These are phyloP conservation scores for Drosophila nr. fundita DNA, from an alignment of 2,888 invertebrate genomes.

Conservation along the genomic window DNA sequence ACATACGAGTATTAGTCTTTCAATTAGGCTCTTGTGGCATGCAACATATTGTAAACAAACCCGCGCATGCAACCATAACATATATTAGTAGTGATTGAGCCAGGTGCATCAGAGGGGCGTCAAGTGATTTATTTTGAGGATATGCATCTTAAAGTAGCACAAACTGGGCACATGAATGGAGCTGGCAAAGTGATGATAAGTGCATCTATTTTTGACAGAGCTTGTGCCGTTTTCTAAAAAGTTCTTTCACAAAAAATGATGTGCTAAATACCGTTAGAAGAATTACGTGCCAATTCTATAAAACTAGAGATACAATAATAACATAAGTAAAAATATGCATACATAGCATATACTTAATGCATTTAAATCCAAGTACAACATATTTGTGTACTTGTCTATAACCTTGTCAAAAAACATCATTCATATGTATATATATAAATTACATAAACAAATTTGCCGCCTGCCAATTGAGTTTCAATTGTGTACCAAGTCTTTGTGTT, in stretches of 20 bases:
- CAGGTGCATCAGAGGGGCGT: conserved; percentile 28
- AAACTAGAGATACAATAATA: background rate
- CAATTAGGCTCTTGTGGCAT: conserved; percentile 38
- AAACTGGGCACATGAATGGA: conserved; percentile 43
- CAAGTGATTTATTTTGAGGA: conserved; percentile 34
- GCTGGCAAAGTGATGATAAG: conserved; percentile 14
- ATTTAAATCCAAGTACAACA: conserved; percentile 3
- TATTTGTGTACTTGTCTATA: conserved; percentile 1
- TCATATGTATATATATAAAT: background rate
- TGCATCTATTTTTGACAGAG: conserved; percentile 43
- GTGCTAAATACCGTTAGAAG: background rate
- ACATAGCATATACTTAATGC: background rate
- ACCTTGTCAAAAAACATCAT: conserved; percentile 23
- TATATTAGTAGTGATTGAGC: conserved; percentile 15
- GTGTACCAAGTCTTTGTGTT: conserved; percentile 8
- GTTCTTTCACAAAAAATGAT: conserved; percentile 1
- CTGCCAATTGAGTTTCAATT: conserved; percentile 39
- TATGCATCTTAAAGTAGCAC: conserved; percentile 33
- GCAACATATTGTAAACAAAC: conserved; percentile 41
- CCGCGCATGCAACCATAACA: background rate
- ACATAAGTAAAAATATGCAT: background rate
- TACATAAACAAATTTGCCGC: conserved; percentile 7
- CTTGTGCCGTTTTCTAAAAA: conserved; percentile 36
- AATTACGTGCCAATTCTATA: background rate
- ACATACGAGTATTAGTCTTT: conserved; percentile 28